These are phyloP conservation scores for Stenolophus ochropezus DNA, from an alignment of 2,888 invertebrate genomes.

Conservation along the genomic window DNA sequence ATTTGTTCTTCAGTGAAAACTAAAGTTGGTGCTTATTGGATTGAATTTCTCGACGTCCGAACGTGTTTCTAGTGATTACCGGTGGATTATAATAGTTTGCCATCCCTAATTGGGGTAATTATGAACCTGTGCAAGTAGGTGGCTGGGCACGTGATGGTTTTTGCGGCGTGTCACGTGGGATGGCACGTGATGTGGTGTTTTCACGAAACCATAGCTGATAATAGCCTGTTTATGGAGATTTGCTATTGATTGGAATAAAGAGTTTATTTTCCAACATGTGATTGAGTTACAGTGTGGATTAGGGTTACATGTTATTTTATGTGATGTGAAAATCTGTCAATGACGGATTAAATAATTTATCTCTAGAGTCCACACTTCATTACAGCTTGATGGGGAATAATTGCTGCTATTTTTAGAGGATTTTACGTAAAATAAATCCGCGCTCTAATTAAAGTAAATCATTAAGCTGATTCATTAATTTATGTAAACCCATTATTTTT, in stretches of 20 bases:
- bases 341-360: neutral
- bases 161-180: constrained; percentile 16
- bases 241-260: constrained; percentile 15
- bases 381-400: neutral
- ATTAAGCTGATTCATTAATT: no score
- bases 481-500: no score
- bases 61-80: constrained; percentile 7
- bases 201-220: neutral
- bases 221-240: constrained; percentile 27
- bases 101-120: constrained; percentile 18
- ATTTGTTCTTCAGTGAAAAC: no score
- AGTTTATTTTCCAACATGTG: constrained; percentile 15
- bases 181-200: constrained; percentile 9
- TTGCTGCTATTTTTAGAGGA: neutral
- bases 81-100: constrained; percentile 10
- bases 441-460: no score
- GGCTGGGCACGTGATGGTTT: constrained; percentile 15
- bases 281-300: constrained; percentile 19
- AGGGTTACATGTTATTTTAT: constrained; percentile 20
- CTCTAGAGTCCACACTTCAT: neutral
- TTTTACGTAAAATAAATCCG: neutral
- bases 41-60: neutral
- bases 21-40: neutral
- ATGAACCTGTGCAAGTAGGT: neutral
- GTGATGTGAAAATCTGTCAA: neutral